Conservation (phyloP, 2,797 vertebrate species). For the Lycodopsis pacificus region DNA sequence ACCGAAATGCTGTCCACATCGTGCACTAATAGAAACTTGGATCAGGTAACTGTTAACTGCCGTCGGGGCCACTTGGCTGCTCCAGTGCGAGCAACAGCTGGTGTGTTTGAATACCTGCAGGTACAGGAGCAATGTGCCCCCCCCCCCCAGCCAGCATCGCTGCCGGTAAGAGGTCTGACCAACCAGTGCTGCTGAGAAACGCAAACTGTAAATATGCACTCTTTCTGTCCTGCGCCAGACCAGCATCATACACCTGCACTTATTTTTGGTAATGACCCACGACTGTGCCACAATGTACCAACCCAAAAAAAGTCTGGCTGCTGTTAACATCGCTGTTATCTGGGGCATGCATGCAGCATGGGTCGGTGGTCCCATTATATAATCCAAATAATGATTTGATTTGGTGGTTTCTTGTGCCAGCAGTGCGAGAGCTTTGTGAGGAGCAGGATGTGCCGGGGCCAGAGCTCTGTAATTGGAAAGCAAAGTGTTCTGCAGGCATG, state of each 20-base stretch:
- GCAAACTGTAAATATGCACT: slow-evolving; percentile 57
- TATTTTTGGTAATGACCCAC: slow-evolving; percentile 30
- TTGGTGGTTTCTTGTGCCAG: slow-evolving; percentile 55
- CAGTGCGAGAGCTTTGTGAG: slow-evolving; percentile 45
- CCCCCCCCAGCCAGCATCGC: slow-evolving; percentile 42
- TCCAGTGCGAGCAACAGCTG: slow-evolving; percentile 57
- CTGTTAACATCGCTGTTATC: slow-evolving; percentile 53
- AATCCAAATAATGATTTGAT: slow-evolving; percentile 72
- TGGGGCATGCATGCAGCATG: slow-evolving; percentile 59
- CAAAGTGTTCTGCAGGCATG: slow-evolving; percentile 49
- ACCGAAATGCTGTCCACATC: slow-evolving; percentile 47
- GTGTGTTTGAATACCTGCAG: slow-evolving; percentile 60
- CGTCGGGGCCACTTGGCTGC: slow-evolving; percentile 29
- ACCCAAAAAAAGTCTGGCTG: slow-evolving; percentile 16
- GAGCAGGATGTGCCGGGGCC: slow-evolving; percentile 39
- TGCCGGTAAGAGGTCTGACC: slow-evolving; percentile 71
- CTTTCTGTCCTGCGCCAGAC: slow-evolving; percentile 5
- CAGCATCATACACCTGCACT: slow-evolving; percentile 59
- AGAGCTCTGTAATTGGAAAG: slow-evolving; percentile 53
- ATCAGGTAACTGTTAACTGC: slow-evolving; percentile 33
- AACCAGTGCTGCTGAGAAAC: slow-evolving; percentile 69
- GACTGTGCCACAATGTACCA: slow-evolving; percentile 25
- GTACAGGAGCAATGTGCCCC: slow-evolving; percentile 48
- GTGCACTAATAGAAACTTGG: slow-evolving; percentile 53
- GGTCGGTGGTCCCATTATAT: slow-evolving; percentile 74